Conservation (phyloP, 1,140 invertebrate species). For the Laodelphax striatellus region DNA sequence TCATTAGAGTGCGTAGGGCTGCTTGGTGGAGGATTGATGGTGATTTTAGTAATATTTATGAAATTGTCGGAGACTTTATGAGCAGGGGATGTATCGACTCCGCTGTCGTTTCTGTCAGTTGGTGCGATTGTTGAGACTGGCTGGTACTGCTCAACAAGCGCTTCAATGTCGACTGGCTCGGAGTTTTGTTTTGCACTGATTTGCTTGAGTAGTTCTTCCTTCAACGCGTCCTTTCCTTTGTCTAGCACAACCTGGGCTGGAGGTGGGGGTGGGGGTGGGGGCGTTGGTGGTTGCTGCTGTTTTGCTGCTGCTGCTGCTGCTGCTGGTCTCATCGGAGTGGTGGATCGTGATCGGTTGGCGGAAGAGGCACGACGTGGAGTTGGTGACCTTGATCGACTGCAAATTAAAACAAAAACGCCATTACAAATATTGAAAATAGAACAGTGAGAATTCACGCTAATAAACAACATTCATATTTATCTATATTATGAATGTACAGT, state of each 20-base stretch:
- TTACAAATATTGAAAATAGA: too few relatives aligned
- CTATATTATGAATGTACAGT: too few relatives aligned
- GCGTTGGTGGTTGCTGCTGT: too few relatives aligned
- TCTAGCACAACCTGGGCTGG: background rate
- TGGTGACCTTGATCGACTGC: slow-evolving; percentile 10
- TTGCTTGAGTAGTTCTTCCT: background rate
- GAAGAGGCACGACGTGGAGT: background rate
- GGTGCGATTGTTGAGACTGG: slow-evolving; percentile 16
- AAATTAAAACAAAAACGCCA: background rate
- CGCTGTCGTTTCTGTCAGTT: slow-evolving; percentile 12
- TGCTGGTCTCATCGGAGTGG: background rate
- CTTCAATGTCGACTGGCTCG: too few relatives aligned
- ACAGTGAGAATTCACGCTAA: too few relatives aligned
- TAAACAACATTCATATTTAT: too few relatives aligned
- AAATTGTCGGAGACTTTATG: slow-evolving; percentile 20
- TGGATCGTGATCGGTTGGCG: slow-evolving; percentile 3
- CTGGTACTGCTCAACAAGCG: slow-evolving; percentile 17
- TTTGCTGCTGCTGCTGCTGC: too few relatives aligned
- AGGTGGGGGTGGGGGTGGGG: background rate
- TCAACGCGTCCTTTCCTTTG: background rate
- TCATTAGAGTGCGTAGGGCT: background rate
- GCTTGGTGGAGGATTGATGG: background rate
- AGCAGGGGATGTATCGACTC: slow-evolving; percentile 21
- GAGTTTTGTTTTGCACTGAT: too few relatives aligned
- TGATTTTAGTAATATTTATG: background rate